A percentile compares a stretch with the other conserved stretches of the same genome.
Conservation (phyloP, 2,888 invertebrate genomes). For the Antheraea assamensis region DNA sequence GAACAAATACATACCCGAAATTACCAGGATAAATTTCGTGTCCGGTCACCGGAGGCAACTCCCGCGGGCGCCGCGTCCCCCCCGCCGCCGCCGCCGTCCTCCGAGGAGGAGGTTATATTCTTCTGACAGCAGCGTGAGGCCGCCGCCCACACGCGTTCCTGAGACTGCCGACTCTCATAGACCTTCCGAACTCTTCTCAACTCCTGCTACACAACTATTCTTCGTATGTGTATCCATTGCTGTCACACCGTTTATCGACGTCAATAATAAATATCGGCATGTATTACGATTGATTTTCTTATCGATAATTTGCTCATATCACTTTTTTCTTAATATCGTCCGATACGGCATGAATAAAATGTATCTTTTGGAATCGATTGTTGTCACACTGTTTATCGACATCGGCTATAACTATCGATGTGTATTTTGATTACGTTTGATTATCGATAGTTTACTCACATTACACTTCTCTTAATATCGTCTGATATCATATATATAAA, state of each 20-base stretch:
- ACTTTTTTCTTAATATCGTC: too few species aligned
- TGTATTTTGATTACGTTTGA: not conserved
- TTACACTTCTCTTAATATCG: not conserved
- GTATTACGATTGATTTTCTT: not conserved
- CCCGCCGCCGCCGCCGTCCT: constrained; percentile 33
- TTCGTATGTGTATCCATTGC: constrained; percentile 12
- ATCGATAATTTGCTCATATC: too few species aligned
- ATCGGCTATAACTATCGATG: not conserved
- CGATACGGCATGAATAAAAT: too few species aligned
- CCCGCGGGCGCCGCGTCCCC: constrained; percentile 32
- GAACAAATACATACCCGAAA: constrained; percentile 88
- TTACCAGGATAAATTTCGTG: constrained; percentile 86
- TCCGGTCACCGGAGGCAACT: constrained; percentile 76
- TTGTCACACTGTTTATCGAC: not conserved
- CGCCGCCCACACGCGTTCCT: constrained; percentile 57
- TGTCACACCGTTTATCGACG: constrained; percentile 4
- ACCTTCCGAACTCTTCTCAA: constrained; percentile 29
- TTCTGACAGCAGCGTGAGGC: constrained; percentile 81
- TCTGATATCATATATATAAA: too few species aligned
- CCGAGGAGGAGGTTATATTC: constrained; percentile 86
- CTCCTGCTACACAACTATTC: constrained; percentile 1
- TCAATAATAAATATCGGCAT: not conserved
- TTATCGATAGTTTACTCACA: not conserved
- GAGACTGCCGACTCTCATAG: constrained; percentile 73
- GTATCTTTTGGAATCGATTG: constrained; percentile 8